Evolutionary conservation across 2,113 vertebrate species (phyloP), one percentile per base, ranked within the genome.

Genomic region (Patagioenas fasciata): DNA sequence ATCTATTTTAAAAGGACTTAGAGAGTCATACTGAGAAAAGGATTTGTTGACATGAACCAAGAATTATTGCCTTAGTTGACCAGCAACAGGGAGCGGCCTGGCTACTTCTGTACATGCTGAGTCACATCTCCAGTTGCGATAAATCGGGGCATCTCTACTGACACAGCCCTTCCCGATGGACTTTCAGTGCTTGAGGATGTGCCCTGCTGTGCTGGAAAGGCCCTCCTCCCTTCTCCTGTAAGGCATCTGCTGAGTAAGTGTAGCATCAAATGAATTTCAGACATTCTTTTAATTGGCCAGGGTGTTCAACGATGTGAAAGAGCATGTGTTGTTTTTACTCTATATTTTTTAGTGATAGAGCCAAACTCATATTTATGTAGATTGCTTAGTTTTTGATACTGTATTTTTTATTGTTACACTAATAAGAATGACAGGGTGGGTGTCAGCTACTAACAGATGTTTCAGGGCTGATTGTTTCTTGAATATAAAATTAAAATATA

Each of bases 321-420:
- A 61, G 25, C 32, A 64, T 40, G 10, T 2, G 0, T 0, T 3
- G 6, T 42, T 79, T 71, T 74, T 7, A 24, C 4, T 60, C 4
- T 73, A 0, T 21, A 34, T 28, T 38, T 74, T 89, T 88, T 58
- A 67, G 44, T 75, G 26, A 40, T n/a, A n/a, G 25, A 91, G 9
- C 2, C 44, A 87, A 85, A 69, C n/a, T 4, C 12, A 6, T 47
- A 38, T 80, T 96, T 85, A 34, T 51, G 34, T 8, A 80, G 34
- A 67, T 48, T 2, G 1, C 23, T 75, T 72, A 50, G 31, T 15
- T 70, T 84, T 69, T 64, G 28, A 72, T 60, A 31, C 3, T 3
- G 10, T 36, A 13, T 50, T 91, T 64, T 85, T 61, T 78, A n/a
- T 70, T 66, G 61, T 78, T 23, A 4, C 5, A 4, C 19, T 92